Percentiles rank a stretch among this genome's conserved stretches.
phyloP scores from a whole-genome alignment of 2,797 vertebrate species.

The Peromyscus attwateri region DNA sequence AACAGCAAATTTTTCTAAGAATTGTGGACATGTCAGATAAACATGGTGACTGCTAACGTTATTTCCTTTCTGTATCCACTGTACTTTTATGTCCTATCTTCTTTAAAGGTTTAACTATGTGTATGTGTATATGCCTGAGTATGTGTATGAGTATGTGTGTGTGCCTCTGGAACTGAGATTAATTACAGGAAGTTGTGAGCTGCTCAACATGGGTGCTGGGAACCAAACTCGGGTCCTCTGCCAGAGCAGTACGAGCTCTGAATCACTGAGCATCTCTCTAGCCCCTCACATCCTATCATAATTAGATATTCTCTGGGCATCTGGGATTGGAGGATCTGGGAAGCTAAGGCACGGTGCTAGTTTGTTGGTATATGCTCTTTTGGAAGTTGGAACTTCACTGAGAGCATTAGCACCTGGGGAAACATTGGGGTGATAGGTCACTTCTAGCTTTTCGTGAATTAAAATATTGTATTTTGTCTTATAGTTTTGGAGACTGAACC shows the following conservation, averaged over 20 bases:
- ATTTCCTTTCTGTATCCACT: conserved; percentile 36
- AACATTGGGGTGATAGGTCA: background rate
- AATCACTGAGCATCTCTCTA: background rate
- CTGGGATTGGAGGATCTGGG: background rate
- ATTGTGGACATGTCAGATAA: conserved; percentile 62
- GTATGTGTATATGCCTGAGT: background rate
- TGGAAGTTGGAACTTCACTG: background rate
- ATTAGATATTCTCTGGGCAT: background rate
- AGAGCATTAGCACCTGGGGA: background rate
- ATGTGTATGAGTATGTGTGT: background rate
- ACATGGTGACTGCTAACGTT: background rate
- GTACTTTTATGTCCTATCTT: background rate
- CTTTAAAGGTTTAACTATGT: background rate
- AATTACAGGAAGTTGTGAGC: background rate
- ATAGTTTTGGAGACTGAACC: background rate
- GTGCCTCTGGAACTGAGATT: background rate
- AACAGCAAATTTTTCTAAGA: conserved; percentile 64
- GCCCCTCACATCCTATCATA: background rate
- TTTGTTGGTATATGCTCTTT: background rate
- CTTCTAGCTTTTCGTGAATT: background rate
- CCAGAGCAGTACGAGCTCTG: background rate
- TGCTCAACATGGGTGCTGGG: background rate
- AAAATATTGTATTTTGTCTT: background rate
- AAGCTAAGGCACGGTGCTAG: background rate
- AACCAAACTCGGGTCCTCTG: background rate